These are phyloP conservation scores for Maconellicoccus hirsutus DNA, from an alignment of 1,140 invertebrate species.

Conservation along the genomic window DNA sequence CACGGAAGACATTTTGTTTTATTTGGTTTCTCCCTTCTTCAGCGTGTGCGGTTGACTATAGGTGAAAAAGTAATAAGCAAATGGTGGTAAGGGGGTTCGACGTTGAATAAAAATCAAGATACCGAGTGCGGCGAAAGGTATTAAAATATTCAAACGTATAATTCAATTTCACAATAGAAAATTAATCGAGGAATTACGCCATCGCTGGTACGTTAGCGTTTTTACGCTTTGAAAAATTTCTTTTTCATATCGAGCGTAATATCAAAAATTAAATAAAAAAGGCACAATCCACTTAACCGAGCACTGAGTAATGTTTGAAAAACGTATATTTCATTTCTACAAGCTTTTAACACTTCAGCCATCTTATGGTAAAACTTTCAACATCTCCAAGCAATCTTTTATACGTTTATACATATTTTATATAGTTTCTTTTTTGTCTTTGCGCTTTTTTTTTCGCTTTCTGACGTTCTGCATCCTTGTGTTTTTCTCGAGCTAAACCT, in stretches of 20 bases:
- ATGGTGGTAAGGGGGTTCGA: too few relatives aligned
- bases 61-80: too few relatives aligned
- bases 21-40: too few relatives aligned
- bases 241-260: neutral
- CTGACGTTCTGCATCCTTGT: neutral
- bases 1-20: too few relatives aligned
- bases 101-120: too few relatives aligned
- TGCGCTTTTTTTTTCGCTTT: neutral
- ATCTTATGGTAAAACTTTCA: neutral
- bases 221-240: neutral
- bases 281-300: neutral
- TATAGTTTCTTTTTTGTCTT: neutral
- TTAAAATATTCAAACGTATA: too few relatives aligned
- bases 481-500: too few relatives aligned
- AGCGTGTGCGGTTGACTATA: too few relatives aligned
- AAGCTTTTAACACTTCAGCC: slow-evolving; percentile 7
- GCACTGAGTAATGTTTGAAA: slow-evolving; percentile 9
- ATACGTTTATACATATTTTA: neutral
- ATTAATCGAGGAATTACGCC: too few relatives aligned
- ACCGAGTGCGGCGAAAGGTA: too few relatives aligned
- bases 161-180: too few relatives aligned
- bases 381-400: neutral
- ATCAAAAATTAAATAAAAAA: slow-evolving; percentile 4
- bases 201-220: too few relatives aligned
- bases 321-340: slow-evolving; percentile 9